Conservation (phyloP, 1,140 invertebrate genomes). For the Aphidius gifuensis region DNA sequence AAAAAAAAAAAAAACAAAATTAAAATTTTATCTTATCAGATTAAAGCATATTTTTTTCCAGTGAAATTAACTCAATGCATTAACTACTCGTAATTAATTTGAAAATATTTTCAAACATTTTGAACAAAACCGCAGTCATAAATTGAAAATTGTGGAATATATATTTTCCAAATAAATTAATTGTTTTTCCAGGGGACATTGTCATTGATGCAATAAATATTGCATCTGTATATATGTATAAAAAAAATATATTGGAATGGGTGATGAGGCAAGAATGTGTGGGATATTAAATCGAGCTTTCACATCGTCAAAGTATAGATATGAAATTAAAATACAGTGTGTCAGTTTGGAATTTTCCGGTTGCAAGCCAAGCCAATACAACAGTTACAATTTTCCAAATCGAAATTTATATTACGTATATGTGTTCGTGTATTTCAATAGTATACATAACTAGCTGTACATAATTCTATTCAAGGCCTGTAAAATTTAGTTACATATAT, state of each 20-base stretch:
- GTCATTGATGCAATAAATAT: constrained; percentile 7
- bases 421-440: too few relatives aligned
- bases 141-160: constrained; percentile 3
- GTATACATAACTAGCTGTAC: too few relatives aligned
- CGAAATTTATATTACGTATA: too few relatives aligned
- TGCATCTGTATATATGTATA: too few relatives aligned
- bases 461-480: background rate
- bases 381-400: constrained; percentile 19
- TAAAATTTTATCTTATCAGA: too few relatives aligned
- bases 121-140: background rate
- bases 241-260: too few relatives aligned
- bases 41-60: too few relatives aligned
- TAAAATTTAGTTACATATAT: constrained; percentile 28
- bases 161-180: constrained; percentile 6
- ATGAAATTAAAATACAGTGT: constrained; percentile 1
- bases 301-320: background rate
- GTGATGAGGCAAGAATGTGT: too few relatives aligned
- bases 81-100: background rate
- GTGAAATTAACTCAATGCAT: too few relatives aligned
- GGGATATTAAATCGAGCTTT: too few relatives aligned
- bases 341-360: too few relatives aligned
- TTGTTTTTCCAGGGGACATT: constrained; percentile 4
- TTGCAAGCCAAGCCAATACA: constrained; percentile 8
- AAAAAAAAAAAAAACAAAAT: too few relatives aligned
- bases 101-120: constrained; percentile 7